Conservation (phyloP, 2,113 vertebrate species). For the Vimba vimba region DNA sequence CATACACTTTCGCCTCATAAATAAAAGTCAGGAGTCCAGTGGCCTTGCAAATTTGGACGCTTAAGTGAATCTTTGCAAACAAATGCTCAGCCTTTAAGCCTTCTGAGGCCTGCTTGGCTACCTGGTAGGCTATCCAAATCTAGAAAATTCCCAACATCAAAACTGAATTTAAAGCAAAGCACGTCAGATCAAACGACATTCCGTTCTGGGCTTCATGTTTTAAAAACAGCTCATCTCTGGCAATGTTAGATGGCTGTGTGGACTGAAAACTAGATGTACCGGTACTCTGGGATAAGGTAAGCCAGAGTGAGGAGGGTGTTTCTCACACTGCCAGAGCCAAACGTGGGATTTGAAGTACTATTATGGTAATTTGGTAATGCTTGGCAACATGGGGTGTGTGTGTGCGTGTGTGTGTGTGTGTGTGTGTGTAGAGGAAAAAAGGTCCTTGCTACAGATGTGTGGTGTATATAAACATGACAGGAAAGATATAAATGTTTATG, state of each 20-base stretch:
- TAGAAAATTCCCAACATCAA: conserved; percentile 29
- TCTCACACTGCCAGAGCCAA: conserved; percentile 36
- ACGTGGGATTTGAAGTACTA: background rate
- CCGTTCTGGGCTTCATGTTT: conserved; percentile 1
- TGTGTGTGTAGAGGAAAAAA: background rate
- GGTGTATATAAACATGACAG: conserved; percentile 22
- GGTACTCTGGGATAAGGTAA: conserved; percentile 10
- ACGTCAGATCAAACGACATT: conserved; percentile 31
- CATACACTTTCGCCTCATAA: conserved; percentile 13
- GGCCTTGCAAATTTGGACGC: conserved; percentile 9
- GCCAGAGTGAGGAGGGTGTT: background rate
- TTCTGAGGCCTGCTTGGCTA: background rate
- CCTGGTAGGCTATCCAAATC: conserved; percentile 2
- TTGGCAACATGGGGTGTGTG: background rate
- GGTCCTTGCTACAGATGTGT: conserved; percentile 3
- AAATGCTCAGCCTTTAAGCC: conserved; percentile 9
- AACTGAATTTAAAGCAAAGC: conserved; percentile 15
- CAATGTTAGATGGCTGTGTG: conserved; percentile 26
- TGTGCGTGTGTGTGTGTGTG: too few relatives aligned
- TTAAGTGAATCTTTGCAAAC: conserved; percentile 16
- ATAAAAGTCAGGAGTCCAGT: conserved; percentile 28
- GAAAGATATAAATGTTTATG: background rate
- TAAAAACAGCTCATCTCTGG: conserved; percentile 18
- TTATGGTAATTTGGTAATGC: conserved; percentile 34
- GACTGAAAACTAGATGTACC: conserved; percentile 38